Evolutionary conservation across 1,140 invertebrate genomes (phyloP).

Genomic region (Homalodisca vitripennis): DNA sequence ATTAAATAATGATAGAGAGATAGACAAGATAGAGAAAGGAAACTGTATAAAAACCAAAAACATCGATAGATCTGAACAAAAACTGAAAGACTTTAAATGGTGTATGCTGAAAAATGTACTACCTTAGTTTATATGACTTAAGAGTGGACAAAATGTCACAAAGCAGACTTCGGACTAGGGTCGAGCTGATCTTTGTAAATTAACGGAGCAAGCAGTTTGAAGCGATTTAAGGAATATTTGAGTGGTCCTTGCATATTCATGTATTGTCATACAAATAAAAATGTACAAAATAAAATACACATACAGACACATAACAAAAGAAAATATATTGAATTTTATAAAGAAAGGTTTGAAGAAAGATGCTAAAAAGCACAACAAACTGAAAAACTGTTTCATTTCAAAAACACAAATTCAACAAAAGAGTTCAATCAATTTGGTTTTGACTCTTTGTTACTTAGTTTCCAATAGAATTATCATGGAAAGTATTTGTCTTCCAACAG

Average conservation of each 20-base stretch:
- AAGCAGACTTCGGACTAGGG: background rate
- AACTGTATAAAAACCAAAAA: constrained; percentile 47
- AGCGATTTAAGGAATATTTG: constrained; percentile 41
- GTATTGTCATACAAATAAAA: background rate
- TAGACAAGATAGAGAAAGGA: constrained; percentile 40
- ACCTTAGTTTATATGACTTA: constrained; percentile 28
- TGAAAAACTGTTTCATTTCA: no score
- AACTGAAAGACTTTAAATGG: constrained; percentile 33
- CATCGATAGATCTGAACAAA: constrained; percentile 33
- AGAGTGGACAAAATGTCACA: constrained; percentile 21
- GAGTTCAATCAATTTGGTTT: no score
- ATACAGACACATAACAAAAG: background rate
- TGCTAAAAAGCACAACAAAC: background rate
- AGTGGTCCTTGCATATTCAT: constrained; percentile 41
- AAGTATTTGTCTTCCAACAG: no score
- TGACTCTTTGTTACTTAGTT: no score
- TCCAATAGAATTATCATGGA: no score
- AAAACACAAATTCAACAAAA: no score
- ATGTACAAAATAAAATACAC: background rate
- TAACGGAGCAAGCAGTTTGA: constrained; percentile 24
- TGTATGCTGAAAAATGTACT: constrained; percentile 36
- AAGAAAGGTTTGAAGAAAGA: background rate
- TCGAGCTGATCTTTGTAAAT: background rate
- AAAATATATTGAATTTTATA: background rate
- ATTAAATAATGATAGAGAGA: constrained; percentile 35